phyloP scores from a whole-genome alignment of 2,888 invertebrate genomes.

The Aelia acuminata region DNA sequence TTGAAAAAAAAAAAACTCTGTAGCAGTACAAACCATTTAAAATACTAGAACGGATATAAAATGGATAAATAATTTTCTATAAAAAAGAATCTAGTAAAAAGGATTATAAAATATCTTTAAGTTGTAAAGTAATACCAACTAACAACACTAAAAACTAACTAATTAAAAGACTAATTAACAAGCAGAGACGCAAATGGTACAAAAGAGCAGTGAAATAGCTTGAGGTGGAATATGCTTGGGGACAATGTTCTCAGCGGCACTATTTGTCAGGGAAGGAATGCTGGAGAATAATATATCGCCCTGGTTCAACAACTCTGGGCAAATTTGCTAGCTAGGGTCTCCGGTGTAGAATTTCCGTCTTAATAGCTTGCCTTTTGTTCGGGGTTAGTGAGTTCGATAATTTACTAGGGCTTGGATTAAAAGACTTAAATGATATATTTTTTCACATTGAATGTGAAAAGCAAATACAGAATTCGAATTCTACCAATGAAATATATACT shows the following conservation, averaged over 20 bases:
- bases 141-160: background rate
- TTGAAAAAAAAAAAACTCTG: no score
- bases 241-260: background rate
- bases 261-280: conserved; percentile 32
- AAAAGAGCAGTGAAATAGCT: background rate
- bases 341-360: background rate
- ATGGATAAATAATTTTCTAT: no score
- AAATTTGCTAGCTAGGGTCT: background rate
- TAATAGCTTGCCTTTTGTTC: background rate
- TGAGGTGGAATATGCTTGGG: background rate
- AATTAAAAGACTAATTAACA: background rate
- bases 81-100: no score
- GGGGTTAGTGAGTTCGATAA: background rate
- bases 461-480: no score
- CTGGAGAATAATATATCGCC: background rate
- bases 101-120: no score
- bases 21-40: no score
- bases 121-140: background rate
- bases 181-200: background rate
- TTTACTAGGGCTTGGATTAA: background rate
- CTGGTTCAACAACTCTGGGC: background rate
- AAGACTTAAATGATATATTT: no score
- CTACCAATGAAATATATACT: no score
- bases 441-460: no score
- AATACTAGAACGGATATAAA: no score